Evolutionary conservation across 2,113 vertebrate genomes (phyloP), one percentile per base, ranked within the genome.

Genomic region (Varanus salvator): DNA sequence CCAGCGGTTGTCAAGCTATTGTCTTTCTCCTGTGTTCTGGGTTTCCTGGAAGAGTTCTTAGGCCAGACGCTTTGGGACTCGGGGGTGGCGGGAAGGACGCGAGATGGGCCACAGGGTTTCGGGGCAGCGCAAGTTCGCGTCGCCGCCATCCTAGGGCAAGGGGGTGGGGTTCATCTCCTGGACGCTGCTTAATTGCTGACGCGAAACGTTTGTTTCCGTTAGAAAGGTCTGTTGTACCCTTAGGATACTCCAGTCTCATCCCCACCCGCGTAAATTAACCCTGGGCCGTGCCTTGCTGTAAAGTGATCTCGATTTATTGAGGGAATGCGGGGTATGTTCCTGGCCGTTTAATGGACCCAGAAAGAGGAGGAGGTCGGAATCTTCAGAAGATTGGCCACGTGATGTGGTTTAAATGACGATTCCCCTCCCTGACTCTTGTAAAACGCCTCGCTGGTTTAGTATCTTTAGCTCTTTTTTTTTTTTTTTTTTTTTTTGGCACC

Each of bases 351-450:
- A 85, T 27, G 52, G 31, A 74, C 3, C 21, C 25, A 52, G 38
- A 44, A 71, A 52, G 48, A 44, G 54, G 52, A 38, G 48, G 48
- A 57, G n/a, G 86, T 81, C n/a, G 68, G 48, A 81, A 48, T 81
- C 66, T 68, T 78, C 38, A 54, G 48, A 38, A 78, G 83, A 25
- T 38, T 38, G 31, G n/a, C 74, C 83, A 90, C 88, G 75, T 90
- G 86, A n/a, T 78, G 12, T 0, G 6, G 11, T 60, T 84, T 44
- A 48, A 54, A 78, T 86, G 71, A 23, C 60, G 60, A 69, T 3
- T 29, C 64, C 23, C 60, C 2, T 29, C 64, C 23, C 60, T 68
- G 72, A n/a, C 44, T 76, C 80, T 54, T 57, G n/a, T 68, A 60
- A 54, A n/a, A 44, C 34, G 29, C 21, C 11, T 57, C 7, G 14